Evolutionary conservation across 2,888 invertebrate genomes (phyloP), one percentile per base, ranked within the genome.

Genomic region (Caenorhabditis wallacei): DNA sequence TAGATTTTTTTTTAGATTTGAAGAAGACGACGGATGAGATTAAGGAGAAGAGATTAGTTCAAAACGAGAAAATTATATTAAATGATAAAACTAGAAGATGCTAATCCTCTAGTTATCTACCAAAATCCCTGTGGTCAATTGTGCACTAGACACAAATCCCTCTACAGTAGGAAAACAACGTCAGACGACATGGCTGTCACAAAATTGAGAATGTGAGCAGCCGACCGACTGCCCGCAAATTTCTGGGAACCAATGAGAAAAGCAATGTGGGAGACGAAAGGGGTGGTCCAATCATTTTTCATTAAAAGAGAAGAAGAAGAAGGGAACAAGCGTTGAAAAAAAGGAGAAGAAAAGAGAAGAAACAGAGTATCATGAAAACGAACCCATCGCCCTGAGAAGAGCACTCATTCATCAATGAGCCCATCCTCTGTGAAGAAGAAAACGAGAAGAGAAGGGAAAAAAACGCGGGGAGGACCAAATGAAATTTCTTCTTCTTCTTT

Each of bases 341-440:
- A 30, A 30, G 8, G 30, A 30, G n/a, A 11, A 26, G 20, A 20
- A 26, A 56, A 18, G 30, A 56, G 13, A 13, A 56, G 30, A 56
- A 35, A 35, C 56, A 22, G 18, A 35, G 35, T 22, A 56, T 22
- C 11, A 56, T 56, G 56, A 56, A 56, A 56, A 56, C 30, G 56
- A 56, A 56, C 56, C 56, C 56, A 13, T 56, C 53, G 53, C 53
- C 53, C 20, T 53, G 53, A 51, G 3, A 20, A 53, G 53, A 4
- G 8, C 48, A 20, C 46, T 13, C 53, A 53, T 53, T 53, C 24
- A 53, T 53, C 53, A 53, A 1, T 24, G 8, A 13, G 11, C 18
- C n/a, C 46, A 18, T 53, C 53, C 24, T 11, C 4, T 20, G 53
- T 4, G 24, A 24, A 13, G 53, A 5, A 30, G 10, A 24, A 24